Conservation (phyloP, 2,797 vertebrate genomes). For the Borostomias antarcticus region DNA sequence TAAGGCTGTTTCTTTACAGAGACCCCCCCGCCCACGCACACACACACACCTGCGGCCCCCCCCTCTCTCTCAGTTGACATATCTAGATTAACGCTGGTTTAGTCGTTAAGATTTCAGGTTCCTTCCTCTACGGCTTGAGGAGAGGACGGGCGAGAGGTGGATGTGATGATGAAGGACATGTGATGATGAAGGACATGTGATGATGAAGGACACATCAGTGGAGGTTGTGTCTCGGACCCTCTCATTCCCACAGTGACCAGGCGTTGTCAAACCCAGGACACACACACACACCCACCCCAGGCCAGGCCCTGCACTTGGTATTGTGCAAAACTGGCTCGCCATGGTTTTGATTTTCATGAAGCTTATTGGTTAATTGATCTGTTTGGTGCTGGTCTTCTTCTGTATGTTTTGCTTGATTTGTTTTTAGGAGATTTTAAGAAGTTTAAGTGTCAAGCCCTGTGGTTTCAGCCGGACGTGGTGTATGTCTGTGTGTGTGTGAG, state of each 20-base stretch:
- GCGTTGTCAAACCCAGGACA: not conserved
- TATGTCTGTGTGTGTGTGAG: too few relatives aligned
- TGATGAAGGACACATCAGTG: not conserved
- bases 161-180: not conserved
- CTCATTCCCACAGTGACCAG: not conserved
- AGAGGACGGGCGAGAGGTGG: not conserved
- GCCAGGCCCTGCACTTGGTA: conserved; percentile 69
- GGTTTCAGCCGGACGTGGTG: too few relatives aligned
- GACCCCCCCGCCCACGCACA: conserved; percentile 52
- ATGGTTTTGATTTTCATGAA: conserved; percentile 73
- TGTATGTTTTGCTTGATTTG: conserved; percentile 71
- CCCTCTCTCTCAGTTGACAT: conserved; percentile 47
- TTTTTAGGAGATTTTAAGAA: conserved; percentile 75
- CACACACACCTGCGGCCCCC: conserved; percentile 30
- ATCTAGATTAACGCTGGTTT: conserved; percentile 44
- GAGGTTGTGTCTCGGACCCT: not conserved
- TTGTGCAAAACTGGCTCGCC: conserved; percentile 74
- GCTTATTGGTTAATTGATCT: conserved; percentile 68
- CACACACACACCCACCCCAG: not conserved
- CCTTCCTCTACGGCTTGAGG: not conserved
- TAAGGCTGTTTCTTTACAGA: conserved; percentile 56
- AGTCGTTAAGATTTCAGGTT: conserved; percentile 3
- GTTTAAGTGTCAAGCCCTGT: conserved; percentile 70
- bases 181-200: not conserved
- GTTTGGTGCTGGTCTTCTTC: conserved; percentile 72